phyloP scores from a whole-genome alignment of 2,888 invertebrate genomes.

The Machimus rusticus region DNA sequence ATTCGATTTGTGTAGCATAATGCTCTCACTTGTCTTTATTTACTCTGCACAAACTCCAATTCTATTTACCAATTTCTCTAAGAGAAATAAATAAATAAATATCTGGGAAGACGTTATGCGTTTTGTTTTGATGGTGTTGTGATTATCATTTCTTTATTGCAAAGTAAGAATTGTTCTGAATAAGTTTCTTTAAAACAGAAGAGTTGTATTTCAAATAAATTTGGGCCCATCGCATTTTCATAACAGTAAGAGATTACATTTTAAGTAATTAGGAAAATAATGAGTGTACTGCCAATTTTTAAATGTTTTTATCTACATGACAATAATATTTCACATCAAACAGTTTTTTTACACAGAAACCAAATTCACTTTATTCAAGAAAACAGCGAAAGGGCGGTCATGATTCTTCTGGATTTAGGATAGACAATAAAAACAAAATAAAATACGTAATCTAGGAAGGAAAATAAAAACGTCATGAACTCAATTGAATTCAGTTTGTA shows the following conservation, averaged over 20 bases:
- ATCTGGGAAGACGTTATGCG: background rate
- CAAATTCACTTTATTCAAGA: background rate
- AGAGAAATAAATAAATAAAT: background rate
- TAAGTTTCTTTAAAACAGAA: background rate
- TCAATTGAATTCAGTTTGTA: background rate
- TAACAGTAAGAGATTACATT: too few species aligned
- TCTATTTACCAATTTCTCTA: too few species aligned
- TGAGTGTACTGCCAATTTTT: too few species aligned
- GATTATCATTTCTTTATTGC: background rate
- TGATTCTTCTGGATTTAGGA: background rate
- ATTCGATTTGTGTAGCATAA: background rate
- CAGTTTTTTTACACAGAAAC: background rate
- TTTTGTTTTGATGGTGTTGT: background rate
- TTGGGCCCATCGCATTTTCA: too few species aligned
- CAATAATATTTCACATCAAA: background rate
- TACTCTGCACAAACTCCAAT: too few species aligned
- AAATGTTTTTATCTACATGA: too few species aligned
- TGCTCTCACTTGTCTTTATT: background rate
- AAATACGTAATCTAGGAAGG: background rate
- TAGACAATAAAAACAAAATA: background rate
- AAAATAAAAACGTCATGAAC: background rate
- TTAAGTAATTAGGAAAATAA: too few species aligned
- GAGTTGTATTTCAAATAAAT: too few species aligned
- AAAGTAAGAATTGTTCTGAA: background rate
- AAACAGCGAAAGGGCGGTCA: background rate